Conservation (phyloP, 1,140 invertebrate genomes). For the Drosophila rhopaloa region DNA sequence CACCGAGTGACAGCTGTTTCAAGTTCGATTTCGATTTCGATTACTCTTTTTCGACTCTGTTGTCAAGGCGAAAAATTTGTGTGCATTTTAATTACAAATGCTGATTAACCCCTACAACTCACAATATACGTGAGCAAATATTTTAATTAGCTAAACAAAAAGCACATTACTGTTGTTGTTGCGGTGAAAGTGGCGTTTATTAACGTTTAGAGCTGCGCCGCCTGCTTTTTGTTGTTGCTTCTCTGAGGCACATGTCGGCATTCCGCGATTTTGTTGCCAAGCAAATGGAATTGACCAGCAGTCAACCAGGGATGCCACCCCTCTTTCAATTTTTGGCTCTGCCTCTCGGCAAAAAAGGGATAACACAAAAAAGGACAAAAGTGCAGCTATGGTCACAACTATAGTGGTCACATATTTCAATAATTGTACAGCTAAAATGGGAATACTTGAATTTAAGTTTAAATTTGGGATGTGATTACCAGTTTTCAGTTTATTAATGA, state of each 20-base stretch:
- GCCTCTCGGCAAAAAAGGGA: neutral
- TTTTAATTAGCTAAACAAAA: slow-evolving; percentile 35
- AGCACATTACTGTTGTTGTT: slow-evolving; percentile 7
- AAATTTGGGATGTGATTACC: too few relatives aligned
- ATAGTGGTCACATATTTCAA: neutral
- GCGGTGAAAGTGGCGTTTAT: slow-evolving; percentile 45
- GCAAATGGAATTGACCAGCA: slow-evolving; percentile 43
- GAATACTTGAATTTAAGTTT: too few relatives aligned
- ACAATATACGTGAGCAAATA: slow-evolving; percentile 18
- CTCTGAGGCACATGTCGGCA: slow-evolving; percentile 16
- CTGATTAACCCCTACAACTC: slow-evolving; percentile 35
- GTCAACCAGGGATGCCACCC: slow-evolving; percentile 29
- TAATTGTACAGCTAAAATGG: too few relatives aligned
- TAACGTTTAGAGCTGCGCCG: slow-evolving; percentile 12
- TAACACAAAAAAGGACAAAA: neutral
- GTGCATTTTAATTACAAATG: slow-evolving; percentile 45
- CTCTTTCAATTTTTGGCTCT: slow-evolving; percentile 4
- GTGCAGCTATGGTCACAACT: neutral
- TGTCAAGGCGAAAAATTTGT: slow-evolving; percentile 41
- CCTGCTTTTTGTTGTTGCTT: slow-evolving; percentile 12
- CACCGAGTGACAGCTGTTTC: slow-evolving; percentile 44
- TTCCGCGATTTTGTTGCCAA: slow-evolving; percentile 42
- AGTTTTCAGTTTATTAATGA: too few relatives aligned
- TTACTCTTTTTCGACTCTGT: slow-evolving; percentile 34
- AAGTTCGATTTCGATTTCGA: slow-evolving; percentile 53